These are phyloP conservation scores for Zoanthus sansibaricus DNA, from an alignment of 92 coral and sea anemone species.

Conservation along the genomic window DNA sequence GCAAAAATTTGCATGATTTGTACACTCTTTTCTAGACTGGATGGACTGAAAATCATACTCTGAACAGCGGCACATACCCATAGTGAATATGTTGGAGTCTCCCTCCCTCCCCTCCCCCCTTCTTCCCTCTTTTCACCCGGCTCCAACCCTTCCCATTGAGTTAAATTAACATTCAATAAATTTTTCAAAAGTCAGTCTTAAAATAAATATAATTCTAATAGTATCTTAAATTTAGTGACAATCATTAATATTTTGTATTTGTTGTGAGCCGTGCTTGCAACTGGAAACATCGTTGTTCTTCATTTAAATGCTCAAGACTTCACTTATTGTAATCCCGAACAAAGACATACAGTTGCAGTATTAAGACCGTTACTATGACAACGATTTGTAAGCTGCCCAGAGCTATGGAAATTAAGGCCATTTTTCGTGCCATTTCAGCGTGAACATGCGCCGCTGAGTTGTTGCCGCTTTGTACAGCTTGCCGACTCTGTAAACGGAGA, in stretches of 20 bases:
- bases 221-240: background rate
- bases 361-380: conserved; percentile 65
- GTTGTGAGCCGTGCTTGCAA: too few species aligned
- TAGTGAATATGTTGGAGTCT: too few species aligned
- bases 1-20: too few species aligned
- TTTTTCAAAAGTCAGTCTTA: too few species aligned
- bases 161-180: too few species aligned
- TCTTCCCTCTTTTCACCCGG: too few species aligned
- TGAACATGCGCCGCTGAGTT: conserved; percentile 47
- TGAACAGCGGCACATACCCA: too few species aligned
- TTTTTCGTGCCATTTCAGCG: conserved; percentile 62
- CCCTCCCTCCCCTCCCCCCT: too few species aligned
- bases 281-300: background rate
- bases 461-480: conserved; percentile 48
- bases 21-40: too few species aligned
- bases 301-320: background rate
- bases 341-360: conserved; percentile 67
- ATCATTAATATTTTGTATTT: background rate
- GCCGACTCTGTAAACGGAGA: conserved; percentile 50
- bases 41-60: too few species aligned
- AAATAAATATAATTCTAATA: too few species aligned
- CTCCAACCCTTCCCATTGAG: too few species aligned
- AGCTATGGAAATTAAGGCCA: conserved; percentile 57
- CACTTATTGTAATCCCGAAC: conserved; percentile 8
- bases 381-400: conserved; percentile 64